Evolutionary conservation across 2,113 vertebrate species (phyloP), one percentile per base, ranked within the genome.

Genomic region (Aix galericulata): DNA sequence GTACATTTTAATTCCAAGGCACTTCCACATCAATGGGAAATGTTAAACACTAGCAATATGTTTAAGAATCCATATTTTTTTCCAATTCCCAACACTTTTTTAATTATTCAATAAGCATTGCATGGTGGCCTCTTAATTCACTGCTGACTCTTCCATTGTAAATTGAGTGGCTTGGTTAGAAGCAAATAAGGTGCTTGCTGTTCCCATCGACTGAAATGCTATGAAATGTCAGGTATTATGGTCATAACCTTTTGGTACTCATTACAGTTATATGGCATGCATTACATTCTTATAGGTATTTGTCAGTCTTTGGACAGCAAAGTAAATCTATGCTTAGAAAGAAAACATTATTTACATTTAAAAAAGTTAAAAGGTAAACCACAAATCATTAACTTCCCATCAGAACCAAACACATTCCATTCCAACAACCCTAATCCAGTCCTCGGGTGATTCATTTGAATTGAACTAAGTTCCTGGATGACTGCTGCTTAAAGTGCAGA

Each of bases 381-480:
- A 2, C 9, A 40, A 40, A 50, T 71, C 31, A 5, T 32, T 60
- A 48, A 17, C 38, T 88, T 88, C 44, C 74, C 17, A 46, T 8
- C 8, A 15, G 69, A 94, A 42, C 25, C 63, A 25, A 88, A 56
- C 22, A 82, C 76, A 55, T 63, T 62, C 55, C 87, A 6, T 80
- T 76, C 13, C 42, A 36, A 59, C 13, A 63, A 46, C 18, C 22
- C n/a, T 42, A 86, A 83, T 77, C 23, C 52, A 71, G 27, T 78
- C 80, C 88, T 88, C 40, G 72, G 76, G 53, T 72, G 76, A 93
- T 92, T 88, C 62, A 50, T 88, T 90, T 93, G 93, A 94, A 63
- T 74, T 88, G 68, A 81, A 59, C n/a, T 38, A 67, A 42, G 72
- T 27, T 59, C 34, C 79, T 66, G 59, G 50, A 21, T 82, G 74